Evolutionary conservation across 2,113 vertebrate genomes (phyloP), one percentile per base, ranked within the genome.

Genomic region (Phocoena sinus): DNA sequence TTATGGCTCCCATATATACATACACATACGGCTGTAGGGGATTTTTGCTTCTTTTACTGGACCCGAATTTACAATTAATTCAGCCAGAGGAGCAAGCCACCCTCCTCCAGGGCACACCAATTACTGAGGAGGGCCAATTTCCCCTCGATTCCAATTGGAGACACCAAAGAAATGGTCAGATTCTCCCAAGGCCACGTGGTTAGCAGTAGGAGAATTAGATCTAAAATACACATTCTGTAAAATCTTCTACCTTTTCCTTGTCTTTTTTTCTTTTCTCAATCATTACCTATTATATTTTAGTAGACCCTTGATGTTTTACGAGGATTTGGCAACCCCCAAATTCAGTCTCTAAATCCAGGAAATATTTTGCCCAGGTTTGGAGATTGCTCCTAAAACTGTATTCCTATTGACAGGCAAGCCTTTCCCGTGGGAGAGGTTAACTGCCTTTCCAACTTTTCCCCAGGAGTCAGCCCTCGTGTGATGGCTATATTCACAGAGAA

Each of bases 321-420:
- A 89, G 68, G 95, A 91, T 84, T 79, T 97, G 93, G 91, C 65
- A 82, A 96, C 13, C 60, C 65, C 67, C 89, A 94, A 85, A 85
- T 82, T 95, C 93, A 94, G 73, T 58, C 77, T 97, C 71, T 97
- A 96, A 97, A 91, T 93, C 74, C 88, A 96, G 91, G 96, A 91
- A 93, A 95, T 93, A 96, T 25, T 95, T 95, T 17, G 44, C 82
- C 94, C 76, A 74, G 84, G 93, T 91, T 90, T 85, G 50, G 89
- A 82, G 82, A 95, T 73, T 77, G 62, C 81, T 82, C 90, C 67
- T 77, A 73, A 88, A 88, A 77, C n/a, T 38, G 10, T 73, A 93
- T 95, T 50, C 81, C 77, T 84, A 58, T 80, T 60, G 71, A 84
- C 85, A 94, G 93, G 91, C 77, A 56, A 88, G 50, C 7, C 3